A percentile compares a stretch with the other conserved stretches of the same genome.
phyloP scores from a whole-genome alignment of 2,888 invertebrate genomes.

The Lycaena phlaeas region DNA sequence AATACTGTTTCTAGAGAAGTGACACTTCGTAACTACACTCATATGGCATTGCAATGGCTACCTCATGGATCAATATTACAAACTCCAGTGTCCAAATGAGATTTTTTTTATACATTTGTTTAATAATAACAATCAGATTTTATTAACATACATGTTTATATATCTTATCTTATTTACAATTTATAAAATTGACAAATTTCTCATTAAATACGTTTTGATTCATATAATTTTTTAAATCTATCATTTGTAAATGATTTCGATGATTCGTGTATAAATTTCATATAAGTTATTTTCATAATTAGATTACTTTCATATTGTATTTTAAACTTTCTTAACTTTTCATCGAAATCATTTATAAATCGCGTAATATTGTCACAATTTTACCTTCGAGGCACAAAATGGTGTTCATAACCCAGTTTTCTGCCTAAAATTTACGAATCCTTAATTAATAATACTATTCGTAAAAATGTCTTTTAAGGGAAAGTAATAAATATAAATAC shows the following conservation, averaged over 20 bases:
- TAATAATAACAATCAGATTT: conserved; percentile 52
- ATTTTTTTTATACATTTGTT: conserved; percentile 41
- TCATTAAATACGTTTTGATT: conserved; percentile 41
- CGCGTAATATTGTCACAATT: conserved; percentile 55
- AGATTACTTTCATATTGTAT: conserved; percentile 3
- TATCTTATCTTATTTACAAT: conserved; percentile 66
- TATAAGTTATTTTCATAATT: background rate
- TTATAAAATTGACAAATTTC: conserved; percentile 63
- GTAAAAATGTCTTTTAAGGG: conserved; percentile 72
- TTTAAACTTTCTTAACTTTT: conserved; percentile 11
- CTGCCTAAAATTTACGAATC: conserved; percentile 63
- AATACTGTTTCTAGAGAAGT: conserved; percentile 41
- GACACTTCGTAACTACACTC: conserved; percentile 25
- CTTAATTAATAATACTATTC: conserved; percentile 73
- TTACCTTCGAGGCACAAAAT: conserved; percentile 56
- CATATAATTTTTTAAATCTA: conserved; percentile 29
- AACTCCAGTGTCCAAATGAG: conserved; percentile 44
- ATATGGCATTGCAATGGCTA: conserved; percentile 71
- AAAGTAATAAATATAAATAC: conserved; percentile 66
- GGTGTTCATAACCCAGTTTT: conserved; percentile 62
- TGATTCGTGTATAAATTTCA: background rate
- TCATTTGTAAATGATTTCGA: conserved; percentile 7
- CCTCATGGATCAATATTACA: conserved; percentile 64
- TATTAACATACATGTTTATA: conserved; percentile 51
- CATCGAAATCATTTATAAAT: conserved; percentile 20